Conservation (phyloP, 2,797 vertebrate species). For the Adrianichthys oophorus region DNA sequence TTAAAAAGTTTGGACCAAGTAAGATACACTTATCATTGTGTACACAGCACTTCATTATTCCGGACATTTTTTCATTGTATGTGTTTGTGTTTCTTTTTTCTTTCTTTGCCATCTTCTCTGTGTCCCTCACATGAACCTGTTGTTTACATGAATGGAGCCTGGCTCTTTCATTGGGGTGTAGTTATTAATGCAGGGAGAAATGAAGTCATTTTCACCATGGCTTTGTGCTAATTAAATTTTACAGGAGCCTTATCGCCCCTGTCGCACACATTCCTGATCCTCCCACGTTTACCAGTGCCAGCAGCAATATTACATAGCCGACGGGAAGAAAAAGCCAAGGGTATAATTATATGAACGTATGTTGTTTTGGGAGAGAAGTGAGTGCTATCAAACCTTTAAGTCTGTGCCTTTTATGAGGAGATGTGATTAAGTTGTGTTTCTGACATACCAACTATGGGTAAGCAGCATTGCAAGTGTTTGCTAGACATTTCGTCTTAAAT, state of each 20-base stretch:
- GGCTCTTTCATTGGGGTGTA: constrained; percentile 46
- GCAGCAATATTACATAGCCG: constrained; percentile 60
- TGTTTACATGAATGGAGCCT: constrained; percentile 63
- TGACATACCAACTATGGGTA: constrained; percentile 18
- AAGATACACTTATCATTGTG: background rate
- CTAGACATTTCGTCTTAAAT: background rate
- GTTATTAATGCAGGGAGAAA: constrained; percentile 74
- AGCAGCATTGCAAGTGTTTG: background rate
- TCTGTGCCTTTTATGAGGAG: constrained; percentile 27
- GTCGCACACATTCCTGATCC: constrained; percentile 76
- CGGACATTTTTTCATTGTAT: background rate
- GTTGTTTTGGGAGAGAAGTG: constrained; percentile 55
- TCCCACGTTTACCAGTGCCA: constrained; percentile 73
- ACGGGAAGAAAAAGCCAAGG: constrained; percentile 51
- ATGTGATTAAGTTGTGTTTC: constrained; percentile 20
- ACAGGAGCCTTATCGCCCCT: constrained; percentile 80
- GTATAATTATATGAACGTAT: constrained; percentile 61
- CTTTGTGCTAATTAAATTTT: constrained; percentile 87
- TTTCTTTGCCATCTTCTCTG: background rate
- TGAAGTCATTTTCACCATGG: constrained; percentile 74
- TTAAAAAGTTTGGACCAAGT: constrained; percentile 14
- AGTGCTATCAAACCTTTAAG: constrained; percentile 37
- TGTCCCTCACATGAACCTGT: constrained; percentile 26
- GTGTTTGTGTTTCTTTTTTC: background rate
- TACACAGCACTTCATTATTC: background rate